These are phyloP conservation scores for Ryuthela nishihirai DNA, from an alignment of 2,888 invertebrate genomes.

Conservation along the genomic window DNA sequence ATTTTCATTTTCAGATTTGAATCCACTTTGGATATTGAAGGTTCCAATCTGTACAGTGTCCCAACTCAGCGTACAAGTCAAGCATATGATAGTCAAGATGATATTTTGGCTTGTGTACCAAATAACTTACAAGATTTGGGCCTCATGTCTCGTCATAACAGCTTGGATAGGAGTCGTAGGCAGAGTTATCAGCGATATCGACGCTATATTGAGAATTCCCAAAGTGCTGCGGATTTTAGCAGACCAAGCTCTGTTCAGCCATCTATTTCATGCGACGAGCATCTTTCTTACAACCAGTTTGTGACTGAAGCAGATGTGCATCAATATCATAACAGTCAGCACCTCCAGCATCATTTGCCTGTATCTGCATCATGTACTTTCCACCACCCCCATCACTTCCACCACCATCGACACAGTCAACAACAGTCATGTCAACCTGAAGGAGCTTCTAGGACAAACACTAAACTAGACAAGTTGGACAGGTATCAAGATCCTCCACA, in stretches of 20 bases:
- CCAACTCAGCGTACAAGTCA: conserved; percentile 51
- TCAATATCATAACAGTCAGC: conserved; percentile 12
- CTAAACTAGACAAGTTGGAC: not conserved
- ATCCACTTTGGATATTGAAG: conserved; percentile 36
- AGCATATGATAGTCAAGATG: conserved; percentile 47
- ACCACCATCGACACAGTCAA: conserved; percentile 20
- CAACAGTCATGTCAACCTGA: not conserved
- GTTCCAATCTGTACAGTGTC: conserved; percentile 50
- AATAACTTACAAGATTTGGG: conserved; percentile 21
- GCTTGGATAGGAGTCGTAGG: conserved; percentile 29
- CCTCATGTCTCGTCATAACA: conserved; percentile 34
- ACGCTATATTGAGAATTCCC: conserved; percentile 8
- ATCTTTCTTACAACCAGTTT: conserved; percentile 2
- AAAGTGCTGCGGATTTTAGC: not conserved
- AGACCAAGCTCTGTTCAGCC: conserved; percentile 13
- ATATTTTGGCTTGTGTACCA: conserved; percentile 34
- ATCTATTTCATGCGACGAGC: conserved; percentile 5
- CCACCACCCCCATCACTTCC: conserved; percentile 34
- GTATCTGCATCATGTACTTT: conserved; percentile 4
- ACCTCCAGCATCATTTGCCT: conserved; percentile 3
- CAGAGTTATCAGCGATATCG: conserved; percentile 29
- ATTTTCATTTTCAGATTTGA: conserved; percentile 26
- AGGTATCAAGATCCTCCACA: no score
- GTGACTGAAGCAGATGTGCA: conserved; percentile 1
- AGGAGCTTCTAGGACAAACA: not conserved